These are phyloP conservation scores for Lottia gigantea DNA, from an alignment of 2,888 invertebrate species.

Conservation along the genomic window DNA sequence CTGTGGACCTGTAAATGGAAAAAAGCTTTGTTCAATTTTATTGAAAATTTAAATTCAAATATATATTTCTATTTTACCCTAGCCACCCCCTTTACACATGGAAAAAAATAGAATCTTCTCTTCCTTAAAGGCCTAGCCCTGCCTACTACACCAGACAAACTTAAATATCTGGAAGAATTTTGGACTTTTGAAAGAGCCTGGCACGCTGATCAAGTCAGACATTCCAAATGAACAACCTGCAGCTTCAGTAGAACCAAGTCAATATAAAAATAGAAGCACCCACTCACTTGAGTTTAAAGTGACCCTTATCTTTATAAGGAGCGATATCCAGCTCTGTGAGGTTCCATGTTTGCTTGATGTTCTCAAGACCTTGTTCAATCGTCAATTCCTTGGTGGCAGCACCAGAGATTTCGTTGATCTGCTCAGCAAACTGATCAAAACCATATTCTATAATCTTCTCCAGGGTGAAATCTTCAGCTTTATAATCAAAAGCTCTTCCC, in stretches of 20 bases:
- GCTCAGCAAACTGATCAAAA: constrained; percentile 84
- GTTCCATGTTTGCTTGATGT: constrained; percentile 80
- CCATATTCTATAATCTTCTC: constrained; percentile 83
- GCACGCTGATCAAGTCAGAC: too few species aligned
- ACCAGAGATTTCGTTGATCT: constrained; percentile 86
- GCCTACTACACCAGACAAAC: too few species aligned
- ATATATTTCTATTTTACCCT: too few species aligned
- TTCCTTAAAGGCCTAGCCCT: too few species aligned
- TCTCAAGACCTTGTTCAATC: constrained; percentile 78
- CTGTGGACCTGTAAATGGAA: constrained; percentile 70
- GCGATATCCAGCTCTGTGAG: constrained; percentile 79
- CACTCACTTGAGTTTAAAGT: constrained; percentile 76
- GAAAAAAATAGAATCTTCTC: too few species aligned
- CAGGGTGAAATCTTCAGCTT: constrained; percentile 82
- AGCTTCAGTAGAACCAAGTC: too few species aligned
- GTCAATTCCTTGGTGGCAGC: constrained; percentile 89
- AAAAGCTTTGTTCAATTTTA: background rate
- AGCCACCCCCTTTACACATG: too few species aligned
- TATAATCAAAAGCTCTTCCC: constrained; percentile 82
- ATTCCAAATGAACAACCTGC: too few species aligned
- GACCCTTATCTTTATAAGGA: constrained; percentile 76
- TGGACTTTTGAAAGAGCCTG: too few species aligned
- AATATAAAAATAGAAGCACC: too few species aligned
- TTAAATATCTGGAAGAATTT: too few species aligned
- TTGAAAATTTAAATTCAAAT: too few species aligned